These are phyloP conservation scores for Mesaphorura yosii DNA, from an alignment of 1,140 invertebrate genomes.

Conservation along the genomic window DNA sequence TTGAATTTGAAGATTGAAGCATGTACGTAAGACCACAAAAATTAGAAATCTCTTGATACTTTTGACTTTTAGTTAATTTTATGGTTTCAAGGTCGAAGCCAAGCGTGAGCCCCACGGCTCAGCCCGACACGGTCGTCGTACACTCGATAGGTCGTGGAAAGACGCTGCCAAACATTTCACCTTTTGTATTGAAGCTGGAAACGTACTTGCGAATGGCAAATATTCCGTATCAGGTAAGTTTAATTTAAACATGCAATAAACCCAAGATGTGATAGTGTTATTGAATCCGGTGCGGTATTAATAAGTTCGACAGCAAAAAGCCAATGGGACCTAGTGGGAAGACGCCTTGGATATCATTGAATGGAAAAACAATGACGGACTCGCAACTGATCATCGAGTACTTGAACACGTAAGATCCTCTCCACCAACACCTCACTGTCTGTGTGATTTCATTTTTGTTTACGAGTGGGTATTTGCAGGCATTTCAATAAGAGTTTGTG, in stretches of 20 bases:
- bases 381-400: not conserved
- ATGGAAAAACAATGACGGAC: not conserved
- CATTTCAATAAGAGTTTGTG: not conserved
- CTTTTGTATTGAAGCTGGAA: conserved; percentile 33
- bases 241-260: not conserved
- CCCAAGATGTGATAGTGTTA: not conserved
- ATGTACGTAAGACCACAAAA: too few relatives aligned
- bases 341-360: conserved; percentile 37
- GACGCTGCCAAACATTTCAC: conserved; percentile 32
- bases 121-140: conserved; percentile 16
- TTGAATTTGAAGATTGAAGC: too few relatives aligned
- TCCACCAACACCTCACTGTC: not conserved
- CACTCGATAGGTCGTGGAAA: conserved; percentile 7
- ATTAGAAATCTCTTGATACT: too few relatives aligned
- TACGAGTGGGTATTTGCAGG: too few relatives aligned
- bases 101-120: too few relatives aligned
- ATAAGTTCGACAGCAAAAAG: conserved; percentile 25
- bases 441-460: not conserved
- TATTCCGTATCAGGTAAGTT: conserved; percentile 6
- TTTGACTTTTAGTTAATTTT: too few relatives aligned
- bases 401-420: not conserved
- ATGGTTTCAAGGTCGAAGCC: too few relatives aligned
- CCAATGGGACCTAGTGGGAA: conserved; percentile 34
- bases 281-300: too few relatives aligned
- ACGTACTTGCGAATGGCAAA: conserved; percentile 16